A percentile compares a stretch with the other conserved stretches of the same genome.
These are phyloP conservation scores for Ctenomys sociabilis DNA, from an alignment of 2,113 vertebrate species.

Conservation along the genomic window DNA sequence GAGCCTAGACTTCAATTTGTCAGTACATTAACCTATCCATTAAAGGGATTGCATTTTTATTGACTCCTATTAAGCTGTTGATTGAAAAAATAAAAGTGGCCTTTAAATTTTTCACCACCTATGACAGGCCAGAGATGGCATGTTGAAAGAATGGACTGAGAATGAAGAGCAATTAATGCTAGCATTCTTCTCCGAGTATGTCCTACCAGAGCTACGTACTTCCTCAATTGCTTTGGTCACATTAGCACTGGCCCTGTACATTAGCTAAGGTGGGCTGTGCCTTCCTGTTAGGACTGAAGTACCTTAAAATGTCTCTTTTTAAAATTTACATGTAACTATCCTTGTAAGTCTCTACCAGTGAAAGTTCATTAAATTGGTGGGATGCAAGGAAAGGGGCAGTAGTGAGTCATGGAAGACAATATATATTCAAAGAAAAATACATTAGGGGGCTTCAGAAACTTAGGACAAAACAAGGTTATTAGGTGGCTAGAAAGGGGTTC, in stretches of 20 bases:
- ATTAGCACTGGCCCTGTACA: neutral
- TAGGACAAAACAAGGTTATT: neutral
- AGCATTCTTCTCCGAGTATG: neutral
- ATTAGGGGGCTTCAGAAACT: neutral
- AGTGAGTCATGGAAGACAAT: neutral
- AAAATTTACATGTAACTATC: neutral
- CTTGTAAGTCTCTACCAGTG: neutral
- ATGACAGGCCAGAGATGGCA: neutral
- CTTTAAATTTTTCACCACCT: conserved; percentile 67
- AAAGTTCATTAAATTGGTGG: neutral
- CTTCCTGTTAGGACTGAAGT: neutral
- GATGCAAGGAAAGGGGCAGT: neutral
- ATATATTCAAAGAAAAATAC: neutral
- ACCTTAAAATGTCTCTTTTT: neutral
- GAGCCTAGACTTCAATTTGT: conserved; percentile 21
- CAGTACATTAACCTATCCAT: conserved; percentile 64
- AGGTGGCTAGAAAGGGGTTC: neutral
- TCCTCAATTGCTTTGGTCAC: neutral
- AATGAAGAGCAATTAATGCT: neutral
- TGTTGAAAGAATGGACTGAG: neutral
- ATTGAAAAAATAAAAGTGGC: conserved; percentile 62
- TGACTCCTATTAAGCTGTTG: conserved; percentile 47
- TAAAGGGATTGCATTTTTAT: conserved; percentile 69
- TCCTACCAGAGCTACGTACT: neutral
- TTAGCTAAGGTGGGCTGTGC: neutral